Conservation (phyloP, 2,113 vertebrate genomes). For the Sylvietta virens region DNA sequence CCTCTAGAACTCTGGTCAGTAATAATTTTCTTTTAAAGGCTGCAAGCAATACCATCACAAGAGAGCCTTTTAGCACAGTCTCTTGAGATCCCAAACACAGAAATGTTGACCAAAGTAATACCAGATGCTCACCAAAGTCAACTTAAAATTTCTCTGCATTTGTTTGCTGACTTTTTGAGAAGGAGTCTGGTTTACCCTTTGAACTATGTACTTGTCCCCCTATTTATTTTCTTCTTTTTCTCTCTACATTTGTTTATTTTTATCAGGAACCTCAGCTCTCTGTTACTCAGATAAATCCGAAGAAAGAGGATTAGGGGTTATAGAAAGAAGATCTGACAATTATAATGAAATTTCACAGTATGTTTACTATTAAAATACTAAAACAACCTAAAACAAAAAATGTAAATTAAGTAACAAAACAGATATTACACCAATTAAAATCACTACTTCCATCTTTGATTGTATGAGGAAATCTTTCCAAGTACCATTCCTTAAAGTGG, state of each 20-base stretch:
- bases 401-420: background rate
- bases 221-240: background rate
- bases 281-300: background rate
- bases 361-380: background rate
- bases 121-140: background rate
- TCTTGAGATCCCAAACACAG: background rate
- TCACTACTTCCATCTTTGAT: background rate
- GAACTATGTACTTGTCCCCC: background rate
- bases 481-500: rapidly evolving
- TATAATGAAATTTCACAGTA: background rate
- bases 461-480: background rate
- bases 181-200: background rate
- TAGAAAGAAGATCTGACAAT: background rate
- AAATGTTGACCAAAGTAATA: background rate
- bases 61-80: background rate
- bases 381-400: background rate
- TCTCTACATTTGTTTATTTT: background rate
- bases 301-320: background rate
- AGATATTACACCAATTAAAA: background rate
- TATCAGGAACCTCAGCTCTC: background rate
- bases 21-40: background rate
- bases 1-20: slow-evolving; percentile 3
- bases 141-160: background rate
- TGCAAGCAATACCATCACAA: background rate
- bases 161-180: background rate